Evolutionary conservation across 1,140 invertebrate species (phyloP).

Genomic region (Megalonaias nervosa): DNA sequence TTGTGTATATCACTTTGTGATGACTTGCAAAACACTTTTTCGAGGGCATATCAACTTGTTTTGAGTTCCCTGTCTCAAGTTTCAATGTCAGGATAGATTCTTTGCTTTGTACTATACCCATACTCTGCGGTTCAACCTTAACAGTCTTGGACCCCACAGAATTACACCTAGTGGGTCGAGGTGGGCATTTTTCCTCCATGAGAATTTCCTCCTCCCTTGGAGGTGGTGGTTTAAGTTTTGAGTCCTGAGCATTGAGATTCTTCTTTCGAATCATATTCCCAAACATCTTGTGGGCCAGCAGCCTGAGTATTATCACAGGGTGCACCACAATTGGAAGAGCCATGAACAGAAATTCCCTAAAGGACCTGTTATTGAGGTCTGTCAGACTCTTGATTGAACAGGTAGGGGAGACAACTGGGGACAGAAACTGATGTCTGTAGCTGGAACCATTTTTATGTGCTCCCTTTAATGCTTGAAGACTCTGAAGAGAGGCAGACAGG

Average conservation of each 20-base stretch:
- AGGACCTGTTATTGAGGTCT: slow-evolving; percentile 50
- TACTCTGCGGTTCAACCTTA: neutral
- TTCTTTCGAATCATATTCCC: slow-evolving; percentile 67
- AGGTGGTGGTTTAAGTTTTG: slow-evolving; percentile 59
- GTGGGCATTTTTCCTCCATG: slow-evolving; percentile 57
- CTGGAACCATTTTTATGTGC: slow-evolving; percentile 26
- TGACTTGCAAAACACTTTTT: neutral
- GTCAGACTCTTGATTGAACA: slow-evolving; percentile 58
- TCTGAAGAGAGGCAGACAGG: slow-evolving; percentile 54
- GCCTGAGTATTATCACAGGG: slow-evolving; percentile 76
- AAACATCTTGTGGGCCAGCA: slow-evolving; percentile 77
- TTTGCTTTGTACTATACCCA: neutral
- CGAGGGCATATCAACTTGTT: neutral
- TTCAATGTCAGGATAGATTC: neutral
- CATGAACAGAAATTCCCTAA: slow-evolving; percentile 66
- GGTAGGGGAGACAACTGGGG: slow-evolving; percentile 58
- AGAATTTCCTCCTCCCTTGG: slow-evolving; percentile 48
- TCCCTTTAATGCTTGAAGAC: slow-evolving; percentile 40
- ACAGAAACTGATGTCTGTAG: slow-evolving; percentile 33
- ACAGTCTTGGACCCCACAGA: neutral
- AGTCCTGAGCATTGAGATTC: slow-evolving; percentile 48
- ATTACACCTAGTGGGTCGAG: slow-evolving; percentile 21
- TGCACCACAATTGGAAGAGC: slow-evolving; percentile 75
- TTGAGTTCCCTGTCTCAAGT: neutral
- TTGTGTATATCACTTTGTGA: neutral